Evolutionary conservation across 2,888 invertebrate species (phyloP).

Genomic region (Sphinx pinastri): DNA sequence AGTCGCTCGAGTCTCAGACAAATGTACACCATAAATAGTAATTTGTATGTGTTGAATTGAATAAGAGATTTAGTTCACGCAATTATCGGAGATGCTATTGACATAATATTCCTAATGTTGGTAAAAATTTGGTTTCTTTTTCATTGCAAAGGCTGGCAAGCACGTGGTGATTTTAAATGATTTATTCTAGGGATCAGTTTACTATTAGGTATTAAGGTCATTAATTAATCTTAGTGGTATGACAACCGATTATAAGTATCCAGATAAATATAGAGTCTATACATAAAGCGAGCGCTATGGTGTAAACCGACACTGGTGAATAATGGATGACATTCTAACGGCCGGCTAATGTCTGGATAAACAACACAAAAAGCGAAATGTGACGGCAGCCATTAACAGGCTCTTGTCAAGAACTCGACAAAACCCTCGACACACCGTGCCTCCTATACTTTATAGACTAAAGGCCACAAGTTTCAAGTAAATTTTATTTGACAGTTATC

Average conservation of each 20-base stretch:
- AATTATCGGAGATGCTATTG: neutral
- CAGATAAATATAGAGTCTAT: too few relatives aligned
- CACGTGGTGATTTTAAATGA: too few relatives aligned
- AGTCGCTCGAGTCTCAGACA: slow-evolving; percentile 38
- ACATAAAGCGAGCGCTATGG: neutral
- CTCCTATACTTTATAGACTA: neutral
- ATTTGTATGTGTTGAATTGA: neutral
- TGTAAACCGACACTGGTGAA: slow-evolving; percentile 5
- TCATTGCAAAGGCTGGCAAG: too few relatives aligned
- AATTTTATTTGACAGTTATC: too few relatives aligned
- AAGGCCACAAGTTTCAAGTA: too few relatives aligned
- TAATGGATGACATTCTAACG: slow-evolving; percentile 12
- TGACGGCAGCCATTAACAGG: slow-evolving; percentile 10
- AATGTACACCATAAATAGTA: neutral
- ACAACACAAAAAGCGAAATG: slow-evolving; percentile 17
- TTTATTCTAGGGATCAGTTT: too few relatives aligned
- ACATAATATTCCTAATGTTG: neutral
- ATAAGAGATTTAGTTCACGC: neutral
- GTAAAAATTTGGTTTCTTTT: too few relatives aligned
- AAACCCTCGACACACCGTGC: neutral
- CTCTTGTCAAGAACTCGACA: neutral
- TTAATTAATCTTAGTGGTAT: too few relatives aligned
- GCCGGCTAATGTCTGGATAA: slow-evolving; percentile 17
- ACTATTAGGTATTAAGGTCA: too few relatives aligned
- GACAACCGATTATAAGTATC: too few relatives aligned